Percentiles rank a stretch among this genome's conserved stretches.
These are phyloP conservation scores for Stomatorhinus ivindoensis DNA, from an alignment of 2,113 vertebrate genomes.

Conservation along the genomic window DNA sequence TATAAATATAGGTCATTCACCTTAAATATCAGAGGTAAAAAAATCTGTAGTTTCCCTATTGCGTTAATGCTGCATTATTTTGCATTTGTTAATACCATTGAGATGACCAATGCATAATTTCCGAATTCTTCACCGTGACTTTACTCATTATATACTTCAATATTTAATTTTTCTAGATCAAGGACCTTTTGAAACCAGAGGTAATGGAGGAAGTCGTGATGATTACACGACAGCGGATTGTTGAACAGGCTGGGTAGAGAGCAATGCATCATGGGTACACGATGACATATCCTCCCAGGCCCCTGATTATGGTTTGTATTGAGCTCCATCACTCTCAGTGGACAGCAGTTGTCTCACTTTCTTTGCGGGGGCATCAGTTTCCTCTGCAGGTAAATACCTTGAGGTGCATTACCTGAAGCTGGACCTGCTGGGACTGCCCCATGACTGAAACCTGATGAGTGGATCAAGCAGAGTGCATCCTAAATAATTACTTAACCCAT, in stretches of 20 bases:
- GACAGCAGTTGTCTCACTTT: not conserved
- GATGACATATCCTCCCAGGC: not conserved
- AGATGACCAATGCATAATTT: not conserved
- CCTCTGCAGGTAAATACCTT: not conserved
- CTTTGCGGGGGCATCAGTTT: not conserved
- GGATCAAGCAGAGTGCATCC: not conserved
- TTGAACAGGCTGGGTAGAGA: constrained; percentile 77
- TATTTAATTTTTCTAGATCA: constrained; percentile 66
- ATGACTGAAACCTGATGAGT: not conserved
- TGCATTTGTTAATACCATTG: not conserved
- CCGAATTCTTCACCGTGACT: not conserved
- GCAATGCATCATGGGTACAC: not conserved
- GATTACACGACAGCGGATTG: constrained; percentile 80
- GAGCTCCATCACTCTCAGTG: not conserved
- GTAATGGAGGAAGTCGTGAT: constrained; percentile 84
- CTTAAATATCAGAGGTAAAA: not conserved
- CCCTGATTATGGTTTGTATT: not conserved
- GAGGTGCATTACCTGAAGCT: not conserved
- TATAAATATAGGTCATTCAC: not conserved
- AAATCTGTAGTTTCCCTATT: not conserved
- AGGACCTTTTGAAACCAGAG: constrained; percentile 89
- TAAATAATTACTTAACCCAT: not conserved
- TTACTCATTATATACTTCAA: not conserved
- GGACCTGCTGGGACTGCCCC: not conserved
- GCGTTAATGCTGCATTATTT: not conserved